Conservation (phyloP, 2,113 vertebrate species). For the Daubentonia madagascariensis region DNA sequence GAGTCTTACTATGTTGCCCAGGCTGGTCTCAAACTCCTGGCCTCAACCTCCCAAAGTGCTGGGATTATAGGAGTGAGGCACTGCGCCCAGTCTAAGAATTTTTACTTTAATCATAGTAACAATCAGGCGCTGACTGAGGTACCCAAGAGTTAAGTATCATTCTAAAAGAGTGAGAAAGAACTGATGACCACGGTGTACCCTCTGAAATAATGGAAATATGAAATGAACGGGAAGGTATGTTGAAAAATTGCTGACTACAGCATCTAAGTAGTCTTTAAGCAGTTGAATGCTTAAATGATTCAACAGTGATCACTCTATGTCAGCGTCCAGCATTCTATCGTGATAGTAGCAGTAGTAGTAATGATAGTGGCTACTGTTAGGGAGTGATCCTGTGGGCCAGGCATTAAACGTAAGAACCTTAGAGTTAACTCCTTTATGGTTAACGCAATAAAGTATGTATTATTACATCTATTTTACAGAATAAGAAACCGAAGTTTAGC, state of each 20-base stretch:
- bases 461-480: background rate
- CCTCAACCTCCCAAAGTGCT: too few species aligned
- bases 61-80: too few species aligned
- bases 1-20: too few species aligned
- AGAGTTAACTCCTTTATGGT: background rate
- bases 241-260: background rate
- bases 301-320: background rate
- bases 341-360: background rate
- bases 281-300: background rate
- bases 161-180: background rate
- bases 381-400: background rate
- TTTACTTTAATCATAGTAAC: conserved; percentile 43
- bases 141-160: background rate
- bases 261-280: background rate
- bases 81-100: background rate
- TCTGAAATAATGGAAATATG: background rate
- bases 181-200: background rate
- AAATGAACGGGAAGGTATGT: background rate
- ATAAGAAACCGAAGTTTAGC: background rate
- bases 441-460: background rate
- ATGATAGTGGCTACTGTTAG: background rate
- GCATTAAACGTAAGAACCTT: background rate
- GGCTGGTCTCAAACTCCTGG: too few species aligned
- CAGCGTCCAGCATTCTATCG: background rate
- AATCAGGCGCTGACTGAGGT: background rate